phyloP scores from a whole-genome alignment of 2,113 vertebrate species.

The Dicrurus megarhynchus region DNA sequence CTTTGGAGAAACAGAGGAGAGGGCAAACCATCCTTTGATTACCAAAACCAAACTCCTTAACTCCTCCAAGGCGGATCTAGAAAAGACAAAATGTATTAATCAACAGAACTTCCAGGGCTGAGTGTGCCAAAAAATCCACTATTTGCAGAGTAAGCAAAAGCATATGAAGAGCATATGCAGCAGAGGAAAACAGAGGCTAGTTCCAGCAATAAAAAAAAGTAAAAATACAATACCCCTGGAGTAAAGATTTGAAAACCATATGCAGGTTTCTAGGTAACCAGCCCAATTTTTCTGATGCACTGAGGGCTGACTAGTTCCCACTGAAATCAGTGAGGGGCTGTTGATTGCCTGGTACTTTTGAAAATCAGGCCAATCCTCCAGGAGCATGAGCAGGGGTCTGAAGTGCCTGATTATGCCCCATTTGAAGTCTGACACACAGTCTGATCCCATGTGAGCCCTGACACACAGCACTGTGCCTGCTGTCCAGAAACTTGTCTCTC shows the following conservation, averaged over 20 bases:
- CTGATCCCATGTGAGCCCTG: not conserved
- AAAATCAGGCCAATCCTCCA: constrained; percentile 23
- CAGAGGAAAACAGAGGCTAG: not conserved
- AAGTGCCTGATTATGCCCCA: not conserved
- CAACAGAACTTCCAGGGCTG: not conserved
- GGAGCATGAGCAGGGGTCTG: not conserved
- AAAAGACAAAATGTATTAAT: not conserved
- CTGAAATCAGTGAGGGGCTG: not conserved
- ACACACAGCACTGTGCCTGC: not conserved
- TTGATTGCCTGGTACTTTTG: not conserved
- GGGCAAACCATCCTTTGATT: not conserved
- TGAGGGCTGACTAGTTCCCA: not conserved
- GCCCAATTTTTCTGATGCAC: not conserved
- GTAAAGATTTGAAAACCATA: not conserved
- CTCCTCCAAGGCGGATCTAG: not conserved
- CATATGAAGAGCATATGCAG: not conserved
- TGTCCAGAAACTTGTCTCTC: not conserved
- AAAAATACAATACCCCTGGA: not conserved
- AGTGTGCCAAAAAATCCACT: not conserved
- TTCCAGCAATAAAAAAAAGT: not conserved
- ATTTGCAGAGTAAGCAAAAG: not conserved
- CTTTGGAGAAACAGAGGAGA: not conserved
- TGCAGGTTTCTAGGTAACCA: constrained; percentile 10
- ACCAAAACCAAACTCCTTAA: not conserved
- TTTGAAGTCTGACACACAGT: not conserved